Percentiles rank a stretch among this genome's conserved stretches.
phyloP scores from a whole-genome alignment of 2,113 vertebrate genomes.

The Platichthys flesus region DNA sequence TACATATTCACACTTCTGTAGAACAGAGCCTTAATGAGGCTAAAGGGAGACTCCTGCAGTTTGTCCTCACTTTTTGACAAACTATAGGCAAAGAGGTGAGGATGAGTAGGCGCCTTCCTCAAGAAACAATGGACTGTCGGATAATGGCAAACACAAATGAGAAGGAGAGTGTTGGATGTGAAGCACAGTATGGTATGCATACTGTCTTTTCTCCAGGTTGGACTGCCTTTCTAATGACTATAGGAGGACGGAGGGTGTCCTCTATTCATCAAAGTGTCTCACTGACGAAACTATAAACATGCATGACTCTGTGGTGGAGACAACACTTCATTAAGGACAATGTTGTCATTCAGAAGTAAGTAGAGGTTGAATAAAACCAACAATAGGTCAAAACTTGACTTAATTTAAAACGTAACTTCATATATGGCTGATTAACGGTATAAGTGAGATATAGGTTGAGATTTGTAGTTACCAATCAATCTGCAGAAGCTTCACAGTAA shows the following conservation, averaged over 20 bases:
- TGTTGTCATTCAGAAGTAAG: background rate
- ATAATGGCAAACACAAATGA: background rate
- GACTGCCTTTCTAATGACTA: background rate
- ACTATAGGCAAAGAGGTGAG: slow-evolving; percentile 68
- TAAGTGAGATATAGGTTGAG: background rate
- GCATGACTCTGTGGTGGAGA: background rate
- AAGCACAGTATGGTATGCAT: background rate
- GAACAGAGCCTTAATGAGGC: slow-evolving; percentile 80
- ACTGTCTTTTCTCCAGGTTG: slow-evolving; percentile 15
- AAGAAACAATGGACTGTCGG: background rate
- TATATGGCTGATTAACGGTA: background rate
- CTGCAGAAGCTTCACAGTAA: too few species aligned
- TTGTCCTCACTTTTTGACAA: slow-evolving; percentile 70
- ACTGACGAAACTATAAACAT: background rate
- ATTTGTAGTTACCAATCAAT: too few species aligned
- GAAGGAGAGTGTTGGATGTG: background rate
- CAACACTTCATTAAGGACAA: background rate
- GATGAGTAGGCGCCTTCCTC: slow-evolving; percentile 11
- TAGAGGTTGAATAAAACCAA: background rate
- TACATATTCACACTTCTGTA: slow-evolving; percentile 80
- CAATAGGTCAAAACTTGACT: background rate
- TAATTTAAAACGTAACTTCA: background rate
- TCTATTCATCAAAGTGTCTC: slow-evolving; percentile 1
- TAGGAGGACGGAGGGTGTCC: background rate
- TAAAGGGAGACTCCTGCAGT: slow-evolving; percentile 63